Evolutionary conservation across 2,797 vertebrate species (phyloP).

Genomic region (Sebastes diploproa): DNA sequence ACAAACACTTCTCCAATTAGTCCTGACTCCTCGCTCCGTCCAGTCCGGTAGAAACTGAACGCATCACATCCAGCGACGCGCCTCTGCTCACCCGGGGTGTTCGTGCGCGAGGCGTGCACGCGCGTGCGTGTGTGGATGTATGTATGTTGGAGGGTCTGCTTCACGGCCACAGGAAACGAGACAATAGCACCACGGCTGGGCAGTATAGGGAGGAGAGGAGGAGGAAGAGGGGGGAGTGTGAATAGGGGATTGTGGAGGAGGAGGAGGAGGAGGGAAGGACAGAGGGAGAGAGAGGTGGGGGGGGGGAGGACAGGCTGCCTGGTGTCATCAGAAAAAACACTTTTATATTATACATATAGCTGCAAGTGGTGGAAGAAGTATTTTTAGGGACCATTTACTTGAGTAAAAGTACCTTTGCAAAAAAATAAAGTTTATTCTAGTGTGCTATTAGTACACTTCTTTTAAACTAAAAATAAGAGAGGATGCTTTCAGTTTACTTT

Average conservation of each 20-base stretch:
- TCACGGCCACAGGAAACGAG: conserved; percentile 70
- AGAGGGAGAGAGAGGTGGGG: neutral
- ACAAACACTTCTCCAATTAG: neutral
- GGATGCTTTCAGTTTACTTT: too few relatives aligned
- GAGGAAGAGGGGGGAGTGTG: conserved; percentile 1
- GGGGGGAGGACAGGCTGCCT: neutral
- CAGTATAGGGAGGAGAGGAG: neutral
- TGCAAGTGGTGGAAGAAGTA: neutral
- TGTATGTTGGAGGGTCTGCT: conserved; percentile 6
- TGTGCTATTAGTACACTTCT: too few relatives aligned
- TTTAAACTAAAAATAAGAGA: too few relatives aligned
- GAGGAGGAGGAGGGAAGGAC: conserved; percentile 7
- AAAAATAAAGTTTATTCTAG: too few relatives aligned
- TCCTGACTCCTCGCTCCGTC: neutral
- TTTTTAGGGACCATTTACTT: too few relatives aligned
- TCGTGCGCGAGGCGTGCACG: neutral
- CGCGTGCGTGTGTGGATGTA: neutral
- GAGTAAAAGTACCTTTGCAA: neutral
- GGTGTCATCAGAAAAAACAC: conserved; percentile 34
- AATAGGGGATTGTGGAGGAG: conserved; percentile 20
- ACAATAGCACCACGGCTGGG: conserved; percentile 75
- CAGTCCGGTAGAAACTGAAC: neutral
- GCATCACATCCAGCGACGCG: conserved; percentile 19
- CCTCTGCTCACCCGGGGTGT: conserved; percentile 13
- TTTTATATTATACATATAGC: neutral